phyloP scores from a whole-genome alignment of 2,888 invertebrate species.

The Scaptomyza caliginosa region DNA sequence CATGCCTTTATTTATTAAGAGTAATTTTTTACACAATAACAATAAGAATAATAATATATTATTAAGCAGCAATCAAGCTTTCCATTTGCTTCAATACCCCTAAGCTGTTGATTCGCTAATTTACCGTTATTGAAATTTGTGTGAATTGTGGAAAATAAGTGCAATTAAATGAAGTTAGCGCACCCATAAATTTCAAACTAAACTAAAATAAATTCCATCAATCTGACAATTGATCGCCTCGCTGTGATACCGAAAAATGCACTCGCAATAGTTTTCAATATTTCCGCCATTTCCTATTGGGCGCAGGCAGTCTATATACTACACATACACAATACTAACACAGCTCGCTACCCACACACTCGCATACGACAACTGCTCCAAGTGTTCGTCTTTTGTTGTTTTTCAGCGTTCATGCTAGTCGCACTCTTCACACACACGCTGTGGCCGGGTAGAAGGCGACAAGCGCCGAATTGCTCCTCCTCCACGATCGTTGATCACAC shows the following conservation, averaged over 20 bases:
- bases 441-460: background rate
- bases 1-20: background rate
- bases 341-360: conserved; percentile 16
- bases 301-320: conserved; percentile 47
- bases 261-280: conserved; percentile 51
- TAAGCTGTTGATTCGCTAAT: conserved; percentile 54
- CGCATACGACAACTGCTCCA: conserved; percentile 38
- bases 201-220: conserved; percentile 46
- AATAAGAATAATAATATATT: conserved; percentile 1
- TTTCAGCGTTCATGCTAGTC: conserved; percentile 24
- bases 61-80: background rate
- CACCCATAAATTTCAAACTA: conserved; percentile 49
- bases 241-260: conserved; percentile 54
- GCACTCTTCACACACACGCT: conserved; percentile 51
- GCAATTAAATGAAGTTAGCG: conserved; percentile 59
- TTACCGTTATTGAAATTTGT: conserved; percentile 43
- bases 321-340: conserved; percentile 30
- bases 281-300: conserved; percentile 78
- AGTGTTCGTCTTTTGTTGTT: conserved; percentile 25
- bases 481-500: conserved; percentile 41
- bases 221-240: conserved; percentile 42
- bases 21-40: background rate
- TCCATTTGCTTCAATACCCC: conserved; percentile 3
- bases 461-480: conserved; percentile 54
- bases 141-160: conserved; percentile 56